Conservation (phyloP, 2,113 vertebrate genomes). For the Melospiza melodia region DNA sequence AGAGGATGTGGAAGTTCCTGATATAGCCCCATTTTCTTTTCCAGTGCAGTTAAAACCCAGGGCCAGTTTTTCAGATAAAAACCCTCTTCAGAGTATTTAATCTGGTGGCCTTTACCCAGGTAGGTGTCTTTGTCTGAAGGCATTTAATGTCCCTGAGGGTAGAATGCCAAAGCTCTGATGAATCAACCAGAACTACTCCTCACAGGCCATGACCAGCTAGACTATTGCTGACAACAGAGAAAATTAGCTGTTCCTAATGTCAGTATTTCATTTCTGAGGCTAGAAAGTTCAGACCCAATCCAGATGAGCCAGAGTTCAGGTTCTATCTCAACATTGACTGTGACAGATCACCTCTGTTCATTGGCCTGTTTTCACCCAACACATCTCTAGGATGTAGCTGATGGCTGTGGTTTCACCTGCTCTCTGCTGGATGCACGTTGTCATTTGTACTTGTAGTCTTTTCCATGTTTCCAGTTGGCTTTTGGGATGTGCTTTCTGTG, state of each 20-base stretch:
- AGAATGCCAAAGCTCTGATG: neutral
- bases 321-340: neutral
- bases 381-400: neutral
- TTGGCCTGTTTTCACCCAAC: neutral
- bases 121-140: neutral
- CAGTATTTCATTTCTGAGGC: neutral
- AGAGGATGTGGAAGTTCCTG: neutral
- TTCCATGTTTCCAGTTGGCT: too few relatives aligned
- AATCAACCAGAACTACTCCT: neutral
- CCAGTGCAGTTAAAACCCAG: neutral
- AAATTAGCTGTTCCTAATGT: neutral
- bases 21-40: neutral
- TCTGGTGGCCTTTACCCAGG: neutral
- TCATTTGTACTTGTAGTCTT: too few relatives aligned
- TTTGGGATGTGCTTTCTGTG: too few relatives aligned
- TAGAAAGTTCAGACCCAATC: neutral
- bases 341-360: neutral
- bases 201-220: accelerated
- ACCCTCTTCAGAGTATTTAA: neutral
- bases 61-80: neutral
- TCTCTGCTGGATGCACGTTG: too few relatives aligned
- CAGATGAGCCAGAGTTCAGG: neutral
- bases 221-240: neutral
- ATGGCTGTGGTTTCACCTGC: neutral
- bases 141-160: neutral